phyloP scores from a whole-genome alignment of 23 tunicate genomes.

The Ciona savignyi region DNA sequence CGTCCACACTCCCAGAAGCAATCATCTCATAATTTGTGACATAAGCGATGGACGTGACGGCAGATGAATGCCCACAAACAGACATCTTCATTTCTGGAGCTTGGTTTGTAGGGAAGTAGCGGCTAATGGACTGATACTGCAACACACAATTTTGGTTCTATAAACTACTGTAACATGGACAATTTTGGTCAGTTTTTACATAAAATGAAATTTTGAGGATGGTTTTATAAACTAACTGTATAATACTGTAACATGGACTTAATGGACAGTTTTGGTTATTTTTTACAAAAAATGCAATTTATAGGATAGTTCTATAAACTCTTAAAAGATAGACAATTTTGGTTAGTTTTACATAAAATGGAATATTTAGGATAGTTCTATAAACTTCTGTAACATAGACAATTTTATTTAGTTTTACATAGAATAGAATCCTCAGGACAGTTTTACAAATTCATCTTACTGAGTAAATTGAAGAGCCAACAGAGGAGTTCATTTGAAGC shows the following conservation, averaged over 20 bases:
- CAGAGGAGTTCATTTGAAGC: background rate
- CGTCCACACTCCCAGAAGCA: constrained; percentile 65
- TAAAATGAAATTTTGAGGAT: background rate
- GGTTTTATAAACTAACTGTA: background rate
- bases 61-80: constrained; percentile 25
- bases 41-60: constrained; percentile 58
- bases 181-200: background rate
- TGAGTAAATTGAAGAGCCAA: background rate
- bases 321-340: too few relatives aligned
- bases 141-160: background rate
- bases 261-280: too few relatives aligned
- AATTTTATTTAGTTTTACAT: too few relatives aligned
- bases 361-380: too few relatives aligned
- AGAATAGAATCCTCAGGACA: too few relatives aligned
- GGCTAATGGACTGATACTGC: constrained; percentile 5
- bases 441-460: background rate
- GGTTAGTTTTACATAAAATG: too few relatives aligned
- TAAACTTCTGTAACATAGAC: too few relatives aligned
- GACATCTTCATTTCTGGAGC: constrained; percentile 37
- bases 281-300: too few relatives aligned
- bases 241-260: too few relatives aligned
- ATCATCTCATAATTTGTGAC: constrained; percentile 35
- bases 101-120: constrained; percentile 22
- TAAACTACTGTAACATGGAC: too few relatives aligned
- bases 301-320: too few relatives aligned